These are phyloP conservation scores for Poecilobothrus nobilitatus DNA, from an alignment of 2,888 invertebrate species.

Conservation along the genomic window DNA sequence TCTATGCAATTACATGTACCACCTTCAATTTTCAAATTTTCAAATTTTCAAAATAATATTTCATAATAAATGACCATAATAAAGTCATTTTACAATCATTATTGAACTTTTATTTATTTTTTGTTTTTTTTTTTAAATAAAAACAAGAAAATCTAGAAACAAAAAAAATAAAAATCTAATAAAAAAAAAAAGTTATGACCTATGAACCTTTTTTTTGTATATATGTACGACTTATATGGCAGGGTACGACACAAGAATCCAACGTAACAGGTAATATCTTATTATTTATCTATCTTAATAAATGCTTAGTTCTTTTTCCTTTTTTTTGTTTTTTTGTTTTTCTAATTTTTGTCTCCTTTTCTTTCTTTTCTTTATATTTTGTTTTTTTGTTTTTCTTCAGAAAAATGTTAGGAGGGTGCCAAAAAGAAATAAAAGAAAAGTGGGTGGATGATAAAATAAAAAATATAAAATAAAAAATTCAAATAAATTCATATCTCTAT, in stretches of 20 bases:
- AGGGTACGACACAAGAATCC: background rate
- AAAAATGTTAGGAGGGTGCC: background rate
- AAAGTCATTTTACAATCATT: background rate
- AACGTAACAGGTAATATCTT: background rate
- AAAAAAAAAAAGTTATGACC: background rate
- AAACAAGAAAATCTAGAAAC: background rate
- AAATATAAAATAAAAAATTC: background rate
- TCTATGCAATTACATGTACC: too few relatives aligned
- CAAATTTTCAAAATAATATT: background rate
- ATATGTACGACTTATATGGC: background rate
- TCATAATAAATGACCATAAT: constrained; percentile 1
- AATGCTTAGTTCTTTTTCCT: background rate
- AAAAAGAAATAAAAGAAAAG: background rate
- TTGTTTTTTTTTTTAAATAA: background rate
- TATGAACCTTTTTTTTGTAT: background rate
- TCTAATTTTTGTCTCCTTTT: too few relatives aligned
- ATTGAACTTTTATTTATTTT: background rate
- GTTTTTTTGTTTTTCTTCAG: too few relatives aligned
- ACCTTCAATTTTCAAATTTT: background rate
- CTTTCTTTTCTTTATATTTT: too few relatives aligned
- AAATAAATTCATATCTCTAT: background rate
- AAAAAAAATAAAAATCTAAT: background rate
- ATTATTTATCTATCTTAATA: background rate
- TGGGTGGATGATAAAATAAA: background rate
- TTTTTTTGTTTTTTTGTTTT: background rate